Conservation (phyloP, 37 sponge, comb jelly and placozoan genomes). For the Bolinopsis microptera region DNA sequence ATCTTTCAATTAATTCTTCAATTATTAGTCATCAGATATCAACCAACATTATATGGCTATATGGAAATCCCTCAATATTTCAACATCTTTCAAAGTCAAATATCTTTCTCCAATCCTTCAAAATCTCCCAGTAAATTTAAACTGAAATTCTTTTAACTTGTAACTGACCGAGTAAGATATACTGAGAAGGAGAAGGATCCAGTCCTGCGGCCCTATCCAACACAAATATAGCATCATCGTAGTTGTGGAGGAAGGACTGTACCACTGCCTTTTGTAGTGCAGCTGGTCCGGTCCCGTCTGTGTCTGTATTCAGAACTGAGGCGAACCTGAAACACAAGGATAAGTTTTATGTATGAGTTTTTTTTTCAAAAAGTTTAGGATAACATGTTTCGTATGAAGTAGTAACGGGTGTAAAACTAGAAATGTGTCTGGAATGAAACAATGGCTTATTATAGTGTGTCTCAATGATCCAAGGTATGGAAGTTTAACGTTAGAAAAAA, state of each 20-base stretch:
- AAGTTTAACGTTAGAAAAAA: too few species aligned
- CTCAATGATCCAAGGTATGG: too few species aligned
- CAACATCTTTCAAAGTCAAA: too few species aligned
- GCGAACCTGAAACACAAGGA: constrained; percentile 65
- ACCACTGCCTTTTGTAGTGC: constrained; percentile 75
- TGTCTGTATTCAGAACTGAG: constrained; percentile 64
- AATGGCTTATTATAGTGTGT: too few species aligned
- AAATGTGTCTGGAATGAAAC: too few species aligned
- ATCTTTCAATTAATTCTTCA: too few species aligned
- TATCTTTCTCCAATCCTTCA: too few species aligned
- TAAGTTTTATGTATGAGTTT: too few species aligned
- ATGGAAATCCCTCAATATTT: too few species aligned
- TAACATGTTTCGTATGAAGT: neutral
- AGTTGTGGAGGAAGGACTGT: constrained; percentile 80
- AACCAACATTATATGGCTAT: too few species aligned
- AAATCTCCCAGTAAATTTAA: too few species aligned
- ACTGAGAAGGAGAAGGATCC: constrained; percentile 63
- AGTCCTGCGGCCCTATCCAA: constrained; percentile 58
- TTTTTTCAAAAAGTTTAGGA: neutral
- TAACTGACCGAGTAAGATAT: constrained; percentile 50
- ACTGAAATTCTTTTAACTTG: too few species aligned
- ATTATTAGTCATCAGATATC: neutral
- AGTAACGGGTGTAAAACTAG: neutral
- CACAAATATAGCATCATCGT: constrained; percentile 73
- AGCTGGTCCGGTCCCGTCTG: constrained; percentile 62